Conservation (phyloP, 2,797 vertebrate genomes). For the Peromyscus aztecus region DNA sequence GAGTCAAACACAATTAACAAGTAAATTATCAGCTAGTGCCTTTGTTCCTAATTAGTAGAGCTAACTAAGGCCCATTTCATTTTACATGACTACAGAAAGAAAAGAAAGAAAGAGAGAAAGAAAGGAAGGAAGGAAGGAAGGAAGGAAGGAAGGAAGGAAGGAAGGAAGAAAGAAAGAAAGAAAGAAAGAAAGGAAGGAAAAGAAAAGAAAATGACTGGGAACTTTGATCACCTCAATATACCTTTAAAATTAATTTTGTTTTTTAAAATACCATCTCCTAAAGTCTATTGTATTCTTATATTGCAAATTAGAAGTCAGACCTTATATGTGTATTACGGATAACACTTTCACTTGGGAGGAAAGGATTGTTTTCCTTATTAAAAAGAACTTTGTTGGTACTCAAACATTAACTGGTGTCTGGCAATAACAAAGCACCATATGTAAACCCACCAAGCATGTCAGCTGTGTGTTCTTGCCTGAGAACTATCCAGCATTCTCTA, state of each 20-base stretch:
- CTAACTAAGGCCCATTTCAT: not conserved
- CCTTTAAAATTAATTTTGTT: slow-evolving; percentile 47
- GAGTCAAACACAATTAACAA: not conserved
- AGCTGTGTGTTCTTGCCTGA: not conserved
- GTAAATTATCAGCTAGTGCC: no score
- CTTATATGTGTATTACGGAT: not conserved
- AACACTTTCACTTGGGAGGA: not conserved
- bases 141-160: no score
- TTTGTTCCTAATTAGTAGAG: not conserved
- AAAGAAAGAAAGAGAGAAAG: not conserved
- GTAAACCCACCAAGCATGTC: not conserved
- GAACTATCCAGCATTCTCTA: not conserved
- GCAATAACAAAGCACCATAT: not conserved
- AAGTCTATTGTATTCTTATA: slow-evolving; percentile 28
- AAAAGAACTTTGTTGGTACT: not conserved
- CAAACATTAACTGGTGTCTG: not conserved
- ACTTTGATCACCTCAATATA: not conserved
- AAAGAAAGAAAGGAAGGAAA: no score
- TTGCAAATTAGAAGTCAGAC: not conserved
- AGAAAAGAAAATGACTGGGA: not conserved
- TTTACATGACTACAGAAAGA: not conserved
- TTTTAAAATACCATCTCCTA: slow-evolving; percentile 20
- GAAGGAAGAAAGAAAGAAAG: not conserved
- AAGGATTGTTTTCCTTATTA: not conserved
- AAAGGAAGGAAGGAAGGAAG: no score